phyloP scores from a whole-genome alignment of 2,797 vertebrate species.

The Rhadinocentrus ornatus region DNA sequence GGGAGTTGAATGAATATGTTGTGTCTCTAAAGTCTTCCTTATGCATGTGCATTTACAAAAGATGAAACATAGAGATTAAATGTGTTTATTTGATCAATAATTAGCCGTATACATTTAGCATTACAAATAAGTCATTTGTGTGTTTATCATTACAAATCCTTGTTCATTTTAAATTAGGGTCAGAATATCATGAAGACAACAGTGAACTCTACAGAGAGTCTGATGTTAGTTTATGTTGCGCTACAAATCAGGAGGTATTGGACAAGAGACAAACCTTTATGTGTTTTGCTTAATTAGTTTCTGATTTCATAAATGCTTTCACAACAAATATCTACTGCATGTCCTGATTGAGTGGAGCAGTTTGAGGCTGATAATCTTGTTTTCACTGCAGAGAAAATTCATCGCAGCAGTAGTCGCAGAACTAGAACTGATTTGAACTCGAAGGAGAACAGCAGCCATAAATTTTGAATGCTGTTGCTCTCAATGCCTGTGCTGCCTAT shows the following conservation, averaged over 20 bases:
- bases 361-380: not conserved
- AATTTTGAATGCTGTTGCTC: not conserved
- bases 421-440: not conserved
- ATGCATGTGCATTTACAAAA: constrained; percentile 3
- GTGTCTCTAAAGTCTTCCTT: not conserved
- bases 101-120: constrained; percentile 35
- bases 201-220: not conserved
- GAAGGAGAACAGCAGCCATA: constrained; percentile 7
- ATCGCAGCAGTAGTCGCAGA: not conserved
- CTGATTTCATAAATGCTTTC: not conserved
- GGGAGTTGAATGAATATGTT: constrained; percentile 5
- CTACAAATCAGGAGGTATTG: not conserved
- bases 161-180: constrained; percentile 48
- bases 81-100: too few species aligned
- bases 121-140: constrained; percentile 62
- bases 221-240: constrained; percentile 7
- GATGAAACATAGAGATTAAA: constrained; percentile 8
- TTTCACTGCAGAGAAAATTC: not conserved
- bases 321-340: not conserved
- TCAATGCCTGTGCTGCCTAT: not conserved
- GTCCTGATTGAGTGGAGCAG: constrained; percentile 1
- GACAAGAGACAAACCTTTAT: not conserved
- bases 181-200: constrained; percentile 3
- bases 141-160: constrained; percentile 48
- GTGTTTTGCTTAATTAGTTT: not conserved